Conservation (phyloP, 2,888 invertebrate genomes). For the Campaea margaritaria region DNA sequence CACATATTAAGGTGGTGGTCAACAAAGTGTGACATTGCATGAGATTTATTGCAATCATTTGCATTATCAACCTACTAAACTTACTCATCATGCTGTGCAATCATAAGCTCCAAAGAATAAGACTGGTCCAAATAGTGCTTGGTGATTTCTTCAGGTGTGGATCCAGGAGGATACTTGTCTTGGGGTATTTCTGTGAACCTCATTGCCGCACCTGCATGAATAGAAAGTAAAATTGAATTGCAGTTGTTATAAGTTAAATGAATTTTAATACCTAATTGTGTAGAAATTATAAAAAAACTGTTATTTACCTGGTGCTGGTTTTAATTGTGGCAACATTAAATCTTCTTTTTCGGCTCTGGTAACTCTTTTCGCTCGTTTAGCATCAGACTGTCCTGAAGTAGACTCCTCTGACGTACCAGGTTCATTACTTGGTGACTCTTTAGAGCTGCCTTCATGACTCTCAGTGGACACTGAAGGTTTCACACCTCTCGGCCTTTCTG, state of each 20-base stretch:
- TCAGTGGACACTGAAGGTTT: constrained; percentile 58
- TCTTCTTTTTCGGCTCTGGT: constrained; percentile 87
- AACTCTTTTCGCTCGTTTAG: constrained; percentile 71
- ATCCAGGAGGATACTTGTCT: constrained; percentile 90
- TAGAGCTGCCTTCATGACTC: constrained; percentile 45
- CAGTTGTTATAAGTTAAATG: too few species aligned
- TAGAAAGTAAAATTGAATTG: not conserved
- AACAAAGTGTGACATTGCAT: too few species aligned
- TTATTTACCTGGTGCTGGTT: constrained; percentile 86
- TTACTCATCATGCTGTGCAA: constrained; percentile 86
- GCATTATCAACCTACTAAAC: constrained; percentile 43
- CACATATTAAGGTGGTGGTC: too few species aligned
- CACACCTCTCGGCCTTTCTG: constrained; percentile 87
- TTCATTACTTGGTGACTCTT: constrained; percentile 45
- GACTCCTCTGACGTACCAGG: constrained; percentile 52
- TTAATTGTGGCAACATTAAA: constrained; percentile 92
- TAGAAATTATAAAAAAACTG: not conserved
- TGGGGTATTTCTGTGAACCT: constrained; percentile 91
- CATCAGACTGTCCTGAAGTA: constrained; percentile 71
- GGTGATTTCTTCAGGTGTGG: constrained; percentile 93
- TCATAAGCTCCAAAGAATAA: constrained; percentile 87
- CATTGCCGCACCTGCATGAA: constrained; percentile 89
- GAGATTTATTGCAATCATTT: not conserved
- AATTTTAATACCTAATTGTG: not conserved
- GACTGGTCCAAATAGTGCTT: constrained; percentile 93